Percentiles rank a stretch among this genome's conserved stretches.
phyloP scores from a whole-genome alignment of 2,113 vertebrate species.

The Nesoenas mayeri region DNA sequence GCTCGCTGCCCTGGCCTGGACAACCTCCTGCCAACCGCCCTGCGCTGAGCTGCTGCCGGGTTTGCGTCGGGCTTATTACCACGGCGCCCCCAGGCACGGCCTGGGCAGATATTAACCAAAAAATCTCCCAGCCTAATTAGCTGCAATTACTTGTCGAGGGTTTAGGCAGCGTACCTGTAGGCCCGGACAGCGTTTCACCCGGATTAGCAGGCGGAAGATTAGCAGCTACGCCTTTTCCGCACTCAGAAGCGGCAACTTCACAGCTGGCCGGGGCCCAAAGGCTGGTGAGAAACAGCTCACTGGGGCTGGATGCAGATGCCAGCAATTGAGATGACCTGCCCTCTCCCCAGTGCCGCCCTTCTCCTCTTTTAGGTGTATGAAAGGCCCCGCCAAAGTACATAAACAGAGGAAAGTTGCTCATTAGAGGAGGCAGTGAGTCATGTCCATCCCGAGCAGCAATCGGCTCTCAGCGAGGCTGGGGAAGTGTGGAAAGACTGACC shows the following conservation, averaged over 20 bases:
- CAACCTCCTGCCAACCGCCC: not conserved
- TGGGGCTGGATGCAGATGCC: not conserved
- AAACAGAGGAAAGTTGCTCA: not conserved
- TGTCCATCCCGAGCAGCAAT: conserved; percentile 1
- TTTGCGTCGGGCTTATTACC: not conserved
- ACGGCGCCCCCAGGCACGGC: not conserved
- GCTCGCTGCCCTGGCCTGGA: not conserved
- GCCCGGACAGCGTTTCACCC: not conserved
- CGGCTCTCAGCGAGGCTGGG: not conserved
- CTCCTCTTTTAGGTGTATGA: not conserved
- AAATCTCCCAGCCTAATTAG: conserved; percentile 12
- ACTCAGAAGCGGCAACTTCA: not conserved
- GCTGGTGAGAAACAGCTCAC: not conserved
- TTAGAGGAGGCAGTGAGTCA: conserved; percentile 27
- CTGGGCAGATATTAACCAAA: not conserved
- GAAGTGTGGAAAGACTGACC: conserved; percentile 60
- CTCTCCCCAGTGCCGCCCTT: conserved; percentile 1
- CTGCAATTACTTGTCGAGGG: not conserved
- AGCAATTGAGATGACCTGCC: not conserved
- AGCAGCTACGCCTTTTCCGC: not conserved
- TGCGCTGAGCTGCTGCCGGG: not conserved
- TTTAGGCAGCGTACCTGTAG: conserved; percentile 11
- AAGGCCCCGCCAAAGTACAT: conserved; percentile 11
- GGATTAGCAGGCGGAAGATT: not conserved
- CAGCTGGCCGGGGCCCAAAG: not conserved